phyloP scores from a whole-genome alignment of 2,113 vertebrate genomes.

The Abramis brama region DNA sequence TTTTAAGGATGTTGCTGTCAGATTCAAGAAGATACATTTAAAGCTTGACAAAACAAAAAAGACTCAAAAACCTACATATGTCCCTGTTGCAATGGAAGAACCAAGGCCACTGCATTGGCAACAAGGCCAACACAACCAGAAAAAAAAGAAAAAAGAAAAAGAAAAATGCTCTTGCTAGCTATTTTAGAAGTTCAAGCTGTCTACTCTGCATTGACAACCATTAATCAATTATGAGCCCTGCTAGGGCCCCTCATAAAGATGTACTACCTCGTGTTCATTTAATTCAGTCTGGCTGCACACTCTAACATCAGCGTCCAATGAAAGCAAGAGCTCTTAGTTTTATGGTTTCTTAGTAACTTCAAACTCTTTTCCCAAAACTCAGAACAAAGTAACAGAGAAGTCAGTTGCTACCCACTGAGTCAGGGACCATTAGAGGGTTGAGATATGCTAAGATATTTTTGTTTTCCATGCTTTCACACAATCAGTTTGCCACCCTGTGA shows the following conservation, averaged over 20 bases:
- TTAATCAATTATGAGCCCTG: slow-evolving; percentile 52
- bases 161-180: not conserved
- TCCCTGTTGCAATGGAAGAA: not conserved
- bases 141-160: too few relatives aligned
- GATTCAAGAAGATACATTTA: not conserved
- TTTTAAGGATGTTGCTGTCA: not conserved
- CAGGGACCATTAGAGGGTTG: not conserved
- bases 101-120: not conserved
- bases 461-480: slow-evolving; percentile 19
- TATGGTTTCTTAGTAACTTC: slow-evolving; percentile 41
- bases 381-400: slow-evolving; percentile 23
- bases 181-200: slow-evolving; percentile 27
- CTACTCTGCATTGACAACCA: slow-evolving; percentile 45
- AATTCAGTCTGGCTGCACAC: slow-evolving; percentile 38
- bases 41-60: not conserved
- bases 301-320: slow-evolving; percentile 22
- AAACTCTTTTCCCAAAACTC: slow-evolving; percentile 39
- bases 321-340: slow-evolving; percentile 44
- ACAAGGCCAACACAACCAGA: not conserved
- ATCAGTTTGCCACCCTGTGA: not conserved
- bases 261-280: slow-evolving; percentile 36
- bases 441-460: not conserved
- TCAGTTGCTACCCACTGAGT: not conserved
- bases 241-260: slow-evolving; percentile 45
- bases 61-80: not conserved